phyloP scores from a whole-genome alignment of 2,797 vertebrate species.

The Crocodylus rhombifer region DNA sequence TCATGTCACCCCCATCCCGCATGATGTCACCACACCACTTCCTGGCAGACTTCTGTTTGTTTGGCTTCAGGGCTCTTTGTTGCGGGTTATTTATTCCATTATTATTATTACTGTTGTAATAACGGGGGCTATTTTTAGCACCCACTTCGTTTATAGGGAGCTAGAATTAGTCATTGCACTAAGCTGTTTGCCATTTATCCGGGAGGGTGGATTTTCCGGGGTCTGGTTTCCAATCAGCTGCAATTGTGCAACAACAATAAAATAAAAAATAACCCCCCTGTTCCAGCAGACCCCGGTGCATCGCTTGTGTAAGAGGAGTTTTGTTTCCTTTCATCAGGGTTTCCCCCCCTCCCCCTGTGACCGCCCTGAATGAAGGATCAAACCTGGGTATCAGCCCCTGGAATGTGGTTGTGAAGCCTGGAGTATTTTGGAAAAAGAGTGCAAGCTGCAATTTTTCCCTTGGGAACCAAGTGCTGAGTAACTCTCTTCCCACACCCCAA shows the following conservation, averaged over 20 bases:
- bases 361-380: slow-evolving; percentile 10
- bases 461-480: slow-evolving; percentile 55
- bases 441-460: not conserved
- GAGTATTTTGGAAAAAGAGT: slow-evolving; percentile 57
- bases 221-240: slow-evolving; percentile 70
- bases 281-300: not conserved
- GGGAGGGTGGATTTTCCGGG: slow-evolving; percentile 56
- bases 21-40: accelerated
- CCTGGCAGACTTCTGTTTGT: not conserved
- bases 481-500: slow-evolving; percentile 54
- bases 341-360: not conserved
- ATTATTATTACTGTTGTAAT: slow-evolving; percentile 65
- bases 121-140: slow-evolving; percentile 67
- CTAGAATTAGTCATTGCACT: slow-evolving; percentile 69
- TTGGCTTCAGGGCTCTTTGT: slow-evolving; percentile 63
- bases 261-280: too few relatives aligned
- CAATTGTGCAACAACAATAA: slow-evolving; percentile 40
- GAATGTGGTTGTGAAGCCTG: slow-evolving; percentile 37
- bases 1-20: slow-evolving; percentile 7
- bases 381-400: slow-evolving; percentile 2
- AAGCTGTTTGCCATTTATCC: slow-evolving; percentile 65
- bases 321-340: too few relatives aligned
- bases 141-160: slow-evolving; percentile 52
- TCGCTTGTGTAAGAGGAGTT: not conserved
- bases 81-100: slow-evolving; percentile 45